A percentile compares a stretch with the other conserved stretches of the same genome.
Evolutionary conservation across 2,113 vertebrate species (phyloP).

Genomic region (Dolichallabes microphthalmus): DNA sequence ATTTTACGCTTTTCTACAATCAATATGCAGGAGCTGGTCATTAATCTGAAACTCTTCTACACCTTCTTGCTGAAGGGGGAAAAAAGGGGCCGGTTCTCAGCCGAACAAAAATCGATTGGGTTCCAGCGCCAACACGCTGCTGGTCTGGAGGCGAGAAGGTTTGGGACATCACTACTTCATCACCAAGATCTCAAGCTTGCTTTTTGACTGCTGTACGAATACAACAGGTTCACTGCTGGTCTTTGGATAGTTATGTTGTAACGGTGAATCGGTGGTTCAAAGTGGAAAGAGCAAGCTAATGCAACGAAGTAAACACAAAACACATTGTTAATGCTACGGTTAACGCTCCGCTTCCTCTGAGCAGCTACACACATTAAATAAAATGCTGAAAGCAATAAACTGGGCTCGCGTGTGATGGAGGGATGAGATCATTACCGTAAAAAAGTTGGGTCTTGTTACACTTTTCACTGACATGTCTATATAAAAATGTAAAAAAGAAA

Average conservation of each 20-base stretch:
- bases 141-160: background rate
- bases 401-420: background rate
- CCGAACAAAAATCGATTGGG: background rate
- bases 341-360: background rate
- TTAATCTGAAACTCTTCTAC: background rate
- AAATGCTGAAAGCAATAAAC: background rate
- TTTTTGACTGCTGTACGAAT: background rate
- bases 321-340: background rate
- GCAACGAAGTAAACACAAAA: background rate
- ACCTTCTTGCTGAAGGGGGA: background rate
- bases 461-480: too few species aligned
- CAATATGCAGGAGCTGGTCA: too few species aligned
- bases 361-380: background rate
- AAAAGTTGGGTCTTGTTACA: too few species aligned
- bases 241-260: background rate
- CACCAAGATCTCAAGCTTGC: background rate
- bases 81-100: background rate
- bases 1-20: background rate
- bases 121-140: background rate
- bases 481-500: too few species aligned
- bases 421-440: background rate
- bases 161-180: background rate
- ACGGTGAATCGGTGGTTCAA: background rate
- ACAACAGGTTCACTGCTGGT: background rate
- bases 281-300: background rate